phyloP scores from a whole-genome alignment of 2,113 vertebrate genomes.

The Gambusia affinis region DNA sequence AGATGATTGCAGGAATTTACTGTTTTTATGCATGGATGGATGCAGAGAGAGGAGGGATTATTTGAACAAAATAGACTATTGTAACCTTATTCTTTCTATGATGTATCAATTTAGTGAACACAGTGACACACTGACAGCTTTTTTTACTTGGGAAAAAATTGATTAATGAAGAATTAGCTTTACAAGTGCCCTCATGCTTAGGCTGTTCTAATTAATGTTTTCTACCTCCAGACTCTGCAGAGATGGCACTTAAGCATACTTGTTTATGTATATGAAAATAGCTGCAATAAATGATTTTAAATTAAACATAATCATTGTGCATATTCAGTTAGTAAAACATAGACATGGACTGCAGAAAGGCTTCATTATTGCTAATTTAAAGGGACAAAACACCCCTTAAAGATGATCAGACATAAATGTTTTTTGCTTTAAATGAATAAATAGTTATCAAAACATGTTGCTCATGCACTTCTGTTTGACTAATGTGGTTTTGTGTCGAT shows the following conservation, averaged over 20 bases:
- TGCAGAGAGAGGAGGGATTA: constrained; percentile 39
- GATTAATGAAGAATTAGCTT: constrained; percentile 30
- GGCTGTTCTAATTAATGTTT: constrained; percentile 41
- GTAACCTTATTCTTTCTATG: constrained; percentile 43
- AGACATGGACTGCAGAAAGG: not conserved
- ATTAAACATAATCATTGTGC: constrained; percentile 4
- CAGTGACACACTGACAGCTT: constrained; percentile 25
- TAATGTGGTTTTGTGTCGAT: constrained; percentile 38
- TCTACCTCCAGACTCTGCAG: constrained; percentile 11
- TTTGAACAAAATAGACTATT: constrained; percentile 44
- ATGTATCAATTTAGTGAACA: constrained; percentile 49
- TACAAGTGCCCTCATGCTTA: constrained; percentile 22
- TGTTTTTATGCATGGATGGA: constrained; percentile 16
- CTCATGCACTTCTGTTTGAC: constrained; percentile 3
- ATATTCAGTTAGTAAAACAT: constrained; percentile 30
- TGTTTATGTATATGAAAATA: not conserved
- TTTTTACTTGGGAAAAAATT: constrained; percentile 21
- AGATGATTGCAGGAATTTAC: constrained; percentile 16
- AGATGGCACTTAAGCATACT: not conserved
- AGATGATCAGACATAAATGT: not conserved
- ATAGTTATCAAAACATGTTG: constrained; percentile 18
- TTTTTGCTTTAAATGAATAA: constrained; percentile 18
- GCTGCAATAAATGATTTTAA: constrained; percentile 3
- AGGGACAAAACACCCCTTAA: not conserved
- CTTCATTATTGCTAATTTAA: constrained; percentile 2